Evolutionary conservation across 2,113 vertebrate genomes (phyloP), one percentile per base, ranked within the genome.

Genomic region (Aptenodytes patagonicus): DNA sequence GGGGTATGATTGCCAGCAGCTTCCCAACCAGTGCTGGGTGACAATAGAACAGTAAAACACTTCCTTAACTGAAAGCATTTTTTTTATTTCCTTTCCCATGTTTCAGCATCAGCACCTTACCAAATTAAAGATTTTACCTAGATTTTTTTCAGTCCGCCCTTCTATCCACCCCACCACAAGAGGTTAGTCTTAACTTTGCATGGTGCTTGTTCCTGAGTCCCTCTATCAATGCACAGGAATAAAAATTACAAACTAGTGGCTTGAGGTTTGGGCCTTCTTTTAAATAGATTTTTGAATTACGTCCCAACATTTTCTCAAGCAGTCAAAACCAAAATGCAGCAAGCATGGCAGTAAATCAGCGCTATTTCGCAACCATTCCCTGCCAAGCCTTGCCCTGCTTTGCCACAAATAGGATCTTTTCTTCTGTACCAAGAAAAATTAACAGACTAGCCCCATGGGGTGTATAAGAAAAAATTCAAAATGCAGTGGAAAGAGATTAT

Each of bases 341-440:
- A 82, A 65, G 7, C 26, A 55, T 1, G 4, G 40, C 13, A 89
- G 70, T 52, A 85, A 75, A 20, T 85, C 31, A 75, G 31, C 0
- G 0, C 28, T 83, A 4, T 47, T 58, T 44, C 1, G 1, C 49
- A 58, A 34, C 18, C 10, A 38, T 11, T 58, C 40, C 57, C 52
- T 66, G 46, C 32, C 89, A 73, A 46, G 60, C 25, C 29, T 64
- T 72, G 29, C 34, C n/a, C n/a, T 90, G 5, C 10, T 90, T 90
- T 42, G 54, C 13, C 52, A 44, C 11, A 29, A 12, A 46, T 2
- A 29, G 25, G 26, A 18, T 42, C 11, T 60, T 55, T 25, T n/a
- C 17, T 22, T 24, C 47, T 25, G 7, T 47, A 52, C 13, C 58
- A 82, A 44, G 49, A 47, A 72, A 87, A 83, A 76, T 69, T 36